These are phyloP conservation scores for Callipepla squamata DNA, from an alignment of 2,113 vertebrate species.

Conservation along the genomic window DNA sequence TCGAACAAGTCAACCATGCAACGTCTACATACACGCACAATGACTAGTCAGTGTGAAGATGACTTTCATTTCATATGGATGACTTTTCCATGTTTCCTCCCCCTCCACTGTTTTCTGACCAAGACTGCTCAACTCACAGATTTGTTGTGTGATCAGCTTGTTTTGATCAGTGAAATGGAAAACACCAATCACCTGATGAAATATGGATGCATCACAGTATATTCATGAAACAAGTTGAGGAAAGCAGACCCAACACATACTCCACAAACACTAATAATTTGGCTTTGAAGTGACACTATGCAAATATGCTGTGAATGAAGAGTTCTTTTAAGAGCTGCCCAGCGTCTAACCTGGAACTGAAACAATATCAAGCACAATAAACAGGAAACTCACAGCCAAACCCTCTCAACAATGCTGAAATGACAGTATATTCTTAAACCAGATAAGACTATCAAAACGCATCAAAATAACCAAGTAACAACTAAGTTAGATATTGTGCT, in stretches of 20 bases:
- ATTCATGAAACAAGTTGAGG: neutral
- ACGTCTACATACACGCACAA: neutral
- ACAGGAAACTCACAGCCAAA: neutral
- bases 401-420: neutral
- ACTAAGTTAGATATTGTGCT: neutral
- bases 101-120: neutral
- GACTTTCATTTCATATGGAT: neutral
- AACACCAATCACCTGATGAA: neutral
- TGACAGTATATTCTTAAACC: neutral
- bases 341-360: neutral
- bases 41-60: neutral
- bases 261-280: neutral
- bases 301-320: neutral
- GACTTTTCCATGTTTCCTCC: neutral
- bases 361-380: neutral
- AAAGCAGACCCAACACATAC: neutral
- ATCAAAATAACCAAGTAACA: neutral
- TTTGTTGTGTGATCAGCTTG: neutral
- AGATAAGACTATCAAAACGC: neutral
- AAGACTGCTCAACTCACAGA: neutral
- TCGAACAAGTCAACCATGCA: neutral
- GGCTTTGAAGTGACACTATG: neutral
- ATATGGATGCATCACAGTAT: neutral
- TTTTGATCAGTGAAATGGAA: neutral
- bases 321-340: neutral